phyloP scores from a whole-genome alignment of 2,888 invertebrate species.

The Leptinotarsa haldemani region DNA sequence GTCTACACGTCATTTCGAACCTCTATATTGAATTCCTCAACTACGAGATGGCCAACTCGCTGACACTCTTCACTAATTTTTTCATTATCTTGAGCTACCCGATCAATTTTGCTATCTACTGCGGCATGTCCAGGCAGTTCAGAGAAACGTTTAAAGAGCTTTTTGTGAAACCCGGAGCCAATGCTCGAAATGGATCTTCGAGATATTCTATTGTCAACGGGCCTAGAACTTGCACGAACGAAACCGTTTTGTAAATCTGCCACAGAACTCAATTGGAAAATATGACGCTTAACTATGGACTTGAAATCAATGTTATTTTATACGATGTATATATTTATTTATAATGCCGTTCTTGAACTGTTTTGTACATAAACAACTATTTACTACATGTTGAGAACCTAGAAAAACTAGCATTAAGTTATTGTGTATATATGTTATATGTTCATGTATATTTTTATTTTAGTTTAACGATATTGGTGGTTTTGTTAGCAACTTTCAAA shows the following conservation, averaged over 20 bases:
- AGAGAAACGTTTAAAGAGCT: slow-evolving; percentile 91
- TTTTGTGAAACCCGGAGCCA: slow-evolving; percentile 74
- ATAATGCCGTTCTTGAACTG: slow-evolving; percentile 22
- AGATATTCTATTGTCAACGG: slow-evolving; percentile 86
- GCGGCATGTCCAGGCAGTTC: slow-evolving; percentile 95
- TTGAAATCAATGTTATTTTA: slow-evolving; percentile 44
- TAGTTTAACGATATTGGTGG: neutral
- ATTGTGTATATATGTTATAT: slow-evolving; percentile 21
- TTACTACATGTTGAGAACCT: slow-evolving; percentile 31
- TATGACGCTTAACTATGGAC: slow-evolving; percentile 52
- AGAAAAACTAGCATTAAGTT: slow-evolving; percentile 20
- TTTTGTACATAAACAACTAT: slow-evolving; percentile 36
- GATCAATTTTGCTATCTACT: slow-evolving; percentile 95
- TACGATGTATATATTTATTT: slow-evolving; percentile 40
- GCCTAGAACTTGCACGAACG: slow-evolving; percentile 84
- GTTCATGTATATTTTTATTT: neutral
- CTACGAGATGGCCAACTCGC: slow-evolving; percentile 81
- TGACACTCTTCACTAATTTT: slow-evolving; percentile 88
- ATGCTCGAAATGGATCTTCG: slow-evolving; percentile 77
- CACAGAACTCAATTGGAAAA: slow-evolving; percentile 40
- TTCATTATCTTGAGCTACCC: slow-evolving; percentile 92
- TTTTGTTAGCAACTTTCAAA: slow-evolving; percentile 58
- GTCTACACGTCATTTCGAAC: slow-evolving; percentile 85
- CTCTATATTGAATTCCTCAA: slow-evolving; percentile 76
- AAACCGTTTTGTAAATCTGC: slow-evolving; percentile 77